Evolutionary conservation across 2,113 vertebrate genomes (phyloP), one percentile per base, ranked within the genome.

Genomic region (Greenwoodochromis staneri): DNA sequence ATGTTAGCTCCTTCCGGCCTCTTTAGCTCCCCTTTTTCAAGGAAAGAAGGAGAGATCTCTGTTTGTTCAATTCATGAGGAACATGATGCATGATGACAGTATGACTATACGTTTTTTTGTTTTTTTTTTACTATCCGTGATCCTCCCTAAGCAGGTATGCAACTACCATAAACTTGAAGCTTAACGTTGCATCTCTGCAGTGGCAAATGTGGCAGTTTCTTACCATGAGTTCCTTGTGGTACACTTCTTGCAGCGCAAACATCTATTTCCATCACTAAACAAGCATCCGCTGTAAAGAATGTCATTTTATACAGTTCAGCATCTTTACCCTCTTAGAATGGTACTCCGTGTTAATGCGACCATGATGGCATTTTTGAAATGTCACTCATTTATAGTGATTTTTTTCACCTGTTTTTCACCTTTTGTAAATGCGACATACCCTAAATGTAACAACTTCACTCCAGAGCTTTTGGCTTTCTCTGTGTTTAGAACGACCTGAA

Each of bases 21-120:
- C 27, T n/a, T 78, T 78, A n/a, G 17, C 73, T 12, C 7, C 10
- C 10, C 7, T 51, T 78, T 34, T 78, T 78, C 17, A 78, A 49
- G 6, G 24, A 31, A 78, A 78, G 45, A n/a, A 78, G 45, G 16
- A n/a, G 17, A 78, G 17, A 12, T 51, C 17, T 78, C 71, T 47
- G 24, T 76, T 76, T 31, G 17, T 29, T 49, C 27, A 78, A 6
- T 49, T 49, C 17, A 49, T 19, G 17, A 78, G 73, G 10, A 34
- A 51, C 73, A 51, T n/a, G 27, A 47, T 31, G 27, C 24, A 45
- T 49, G 17, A 76, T 47, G 66, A 45, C 66, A 27, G 38, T 31
- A 19, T 61, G 57, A 61, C 5, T 61, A 61, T 34, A 6, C 2
- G 0, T 61, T 31, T n/a, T n/a, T 19, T 0, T 1, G 0, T 0